Evolutionary conservation across 2,888 invertebrate genomes (phyloP).

Genomic region (Catonia carolina): DNA sequence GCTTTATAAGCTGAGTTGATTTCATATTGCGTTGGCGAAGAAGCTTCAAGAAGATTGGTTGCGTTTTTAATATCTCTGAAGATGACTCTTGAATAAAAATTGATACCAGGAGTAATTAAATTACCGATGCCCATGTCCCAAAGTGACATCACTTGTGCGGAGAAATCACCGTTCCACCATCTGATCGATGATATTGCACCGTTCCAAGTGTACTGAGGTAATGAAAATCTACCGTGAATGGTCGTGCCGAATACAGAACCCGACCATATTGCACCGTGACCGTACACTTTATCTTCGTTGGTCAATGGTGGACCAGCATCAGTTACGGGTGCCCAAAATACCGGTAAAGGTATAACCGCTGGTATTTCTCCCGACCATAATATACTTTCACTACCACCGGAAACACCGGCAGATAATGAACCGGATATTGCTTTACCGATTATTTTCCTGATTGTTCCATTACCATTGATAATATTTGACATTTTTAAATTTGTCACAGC

Average conservation of each 20-base stretch:
- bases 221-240: constrained; percentile 26
- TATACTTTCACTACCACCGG: constrained; percentile 22
- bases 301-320: constrained; percentile 17
- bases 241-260: constrained; percentile 29
- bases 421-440: constrained; percentile 29
- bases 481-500: not conserved
- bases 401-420: constrained; percentile 20
- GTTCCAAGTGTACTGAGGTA: constrained; percentile 28
- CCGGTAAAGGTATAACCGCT: constrained; percentile 27
- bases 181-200: constrained; percentile 25
- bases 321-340: constrained; percentile 26
- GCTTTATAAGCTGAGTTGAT: constrained; percentile 14
- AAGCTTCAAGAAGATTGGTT: not conserved
- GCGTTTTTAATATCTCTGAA: constrained; percentile 18
- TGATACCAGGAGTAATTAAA: constrained; percentile 27
- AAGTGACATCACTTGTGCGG: constrained; percentile 26
- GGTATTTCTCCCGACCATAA: constrained; percentile 32
- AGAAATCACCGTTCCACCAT: constrained; percentile 31
- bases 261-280: constrained; percentile 30
- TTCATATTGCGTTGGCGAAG: constrained; percentile 2
- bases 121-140: constrained; percentile 27
- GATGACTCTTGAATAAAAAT: constrained; percentile 28
- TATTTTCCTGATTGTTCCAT: constrained; percentile 1
- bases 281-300: constrained; percentile 20
- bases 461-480: not conserved